Conservation (phyloP, 2,888 invertebrate species). For the Drosophila eohydei region DNA sequence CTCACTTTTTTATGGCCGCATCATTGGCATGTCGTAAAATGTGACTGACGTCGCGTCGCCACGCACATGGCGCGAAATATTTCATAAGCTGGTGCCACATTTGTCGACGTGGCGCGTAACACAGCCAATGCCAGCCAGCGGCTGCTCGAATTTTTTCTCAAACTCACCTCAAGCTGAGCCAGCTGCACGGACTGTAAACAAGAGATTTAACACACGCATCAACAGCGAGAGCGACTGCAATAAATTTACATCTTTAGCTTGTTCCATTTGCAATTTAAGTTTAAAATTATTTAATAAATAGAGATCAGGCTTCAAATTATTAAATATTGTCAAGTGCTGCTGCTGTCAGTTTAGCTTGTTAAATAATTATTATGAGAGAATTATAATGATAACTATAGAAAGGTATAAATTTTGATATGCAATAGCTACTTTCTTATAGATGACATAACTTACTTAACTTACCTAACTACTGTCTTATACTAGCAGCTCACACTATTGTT, state of each 20-base stretch:
- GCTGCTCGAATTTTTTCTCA: slow-evolving; percentile 49
- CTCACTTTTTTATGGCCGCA: slow-evolving; percentile 62
- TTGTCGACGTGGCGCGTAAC: slow-evolving; percentile 64
- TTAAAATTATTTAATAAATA: neutral
- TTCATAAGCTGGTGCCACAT: slow-evolving; percentile 71
- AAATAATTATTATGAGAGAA: too few species aligned
- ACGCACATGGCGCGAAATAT: slow-evolving; percentile 60
- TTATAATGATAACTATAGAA: too few species aligned
- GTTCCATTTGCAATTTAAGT: neutral
- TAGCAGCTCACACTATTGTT: too few species aligned
- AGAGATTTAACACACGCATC: slow-evolving; percentile 21
- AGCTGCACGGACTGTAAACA: slow-evolving; percentile 74
- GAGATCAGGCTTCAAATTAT: neutral
- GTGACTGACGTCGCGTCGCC: slow-evolving; percentile 58
- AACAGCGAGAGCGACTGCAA: slow-evolving; percentile 20
- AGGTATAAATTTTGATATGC: too few species aligned
- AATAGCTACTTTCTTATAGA: too few species aligned
- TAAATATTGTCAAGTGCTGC: too few species aligned
- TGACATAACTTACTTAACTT: too few species aligned
- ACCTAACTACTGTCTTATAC: too few species aligned
- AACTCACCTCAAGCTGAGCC: slow-evolving; percentile 21
- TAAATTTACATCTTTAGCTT: neutral
- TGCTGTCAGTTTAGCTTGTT: too few species aligned
- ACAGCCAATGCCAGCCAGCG: slow-evolving; percentile 54
- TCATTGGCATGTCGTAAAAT: slow-evolving; percentile 79